phyloP scores from a whole-genome alignment of 2,797 vertebrate species.

The Brachyrhaphis roseni region DNA sequence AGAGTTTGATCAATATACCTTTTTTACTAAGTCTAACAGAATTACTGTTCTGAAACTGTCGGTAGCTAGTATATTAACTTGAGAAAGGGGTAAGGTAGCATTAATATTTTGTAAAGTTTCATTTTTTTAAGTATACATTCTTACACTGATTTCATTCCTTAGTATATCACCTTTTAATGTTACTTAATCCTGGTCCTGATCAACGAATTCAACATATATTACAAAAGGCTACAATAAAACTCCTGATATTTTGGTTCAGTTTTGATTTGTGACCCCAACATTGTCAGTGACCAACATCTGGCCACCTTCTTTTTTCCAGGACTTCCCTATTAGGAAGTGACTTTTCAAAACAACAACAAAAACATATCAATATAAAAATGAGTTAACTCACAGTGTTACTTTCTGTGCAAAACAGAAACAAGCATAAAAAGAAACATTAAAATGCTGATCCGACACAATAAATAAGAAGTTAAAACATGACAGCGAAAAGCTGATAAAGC shows the following conservation, averaged over 20 bases:
- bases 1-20: slow-evolving; percentile 44
- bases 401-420: neutral
- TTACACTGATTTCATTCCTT: neutral
- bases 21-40: slow-evolving; percentile 28
- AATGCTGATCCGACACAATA: neutral
- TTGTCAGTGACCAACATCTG: neutral
- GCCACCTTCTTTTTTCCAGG: neutral
- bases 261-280: neutral
- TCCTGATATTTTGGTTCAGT: neutral
- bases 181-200: neutral
- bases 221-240: neutral
- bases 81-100: neutral
- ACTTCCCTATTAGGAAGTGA: neutral
- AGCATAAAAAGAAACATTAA: neutral
- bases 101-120: neutral
- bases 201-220: neutral
- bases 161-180: neutral
- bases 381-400: neutral
- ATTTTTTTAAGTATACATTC: neutral
- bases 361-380: neutral
- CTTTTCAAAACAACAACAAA: neutral
- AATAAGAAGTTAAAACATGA: neutral
- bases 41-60: slow-evolving; percentile 17
- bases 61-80: neutral
- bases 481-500: neutral